Evolutionary conservation across 1,140 invertebrate genomes (phyloP).

Genomic region (Tetramorium simillimum): DNA sequence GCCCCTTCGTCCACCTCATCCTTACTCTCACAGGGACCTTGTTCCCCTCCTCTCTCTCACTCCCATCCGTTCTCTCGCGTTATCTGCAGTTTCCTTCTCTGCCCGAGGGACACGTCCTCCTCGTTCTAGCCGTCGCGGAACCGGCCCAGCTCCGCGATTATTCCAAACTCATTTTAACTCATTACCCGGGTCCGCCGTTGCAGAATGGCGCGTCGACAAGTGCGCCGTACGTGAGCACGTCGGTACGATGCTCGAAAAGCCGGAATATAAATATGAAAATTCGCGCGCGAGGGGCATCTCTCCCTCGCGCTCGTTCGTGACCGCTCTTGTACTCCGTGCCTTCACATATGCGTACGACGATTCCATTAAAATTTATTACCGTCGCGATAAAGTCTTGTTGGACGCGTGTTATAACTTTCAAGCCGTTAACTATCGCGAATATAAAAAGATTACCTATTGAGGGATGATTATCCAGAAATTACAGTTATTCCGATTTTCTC

Average conservation of each 20-base stretch:
- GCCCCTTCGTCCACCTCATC: constrained; percentile 61
- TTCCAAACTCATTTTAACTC: constrained; percentile 81
- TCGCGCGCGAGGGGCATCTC: constrained; percentile 39
- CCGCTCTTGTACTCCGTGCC: constrained; percentile 36
- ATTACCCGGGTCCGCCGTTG: constrained; percentile 73
- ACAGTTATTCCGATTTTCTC: neutral
- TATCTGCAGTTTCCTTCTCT: constrained; percentile 64
- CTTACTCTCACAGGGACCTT: constrained; percentile 52
- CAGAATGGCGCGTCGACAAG: constrained; percentile 72
- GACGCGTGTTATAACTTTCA: neutral
- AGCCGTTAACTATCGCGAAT: neutral
- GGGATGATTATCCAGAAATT: neutral
- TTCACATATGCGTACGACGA: constrained; percentile 22
- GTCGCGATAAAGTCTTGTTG: constrained; percentile 24
- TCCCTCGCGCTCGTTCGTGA: constrained; percentile 42
- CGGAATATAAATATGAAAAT: constrained; percentile 58
- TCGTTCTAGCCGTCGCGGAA: constrained; percentile 64
- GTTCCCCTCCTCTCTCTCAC: constrained; percentile 60
- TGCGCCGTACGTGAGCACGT: constrained; percentile 48
- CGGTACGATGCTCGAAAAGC: constrained; percentile 31
- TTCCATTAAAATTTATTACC: constrained; percentile 59
- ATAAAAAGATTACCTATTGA: neutral
- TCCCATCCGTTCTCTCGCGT: constrained; percentile 17
- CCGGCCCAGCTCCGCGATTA: constrained; percentile 76
- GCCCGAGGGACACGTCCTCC: constrained; percentile 52